phyloP scores from a whole-genome alignment of 92 coral and sea anemone species.

The Micromussa lordhowensis region DNA sequence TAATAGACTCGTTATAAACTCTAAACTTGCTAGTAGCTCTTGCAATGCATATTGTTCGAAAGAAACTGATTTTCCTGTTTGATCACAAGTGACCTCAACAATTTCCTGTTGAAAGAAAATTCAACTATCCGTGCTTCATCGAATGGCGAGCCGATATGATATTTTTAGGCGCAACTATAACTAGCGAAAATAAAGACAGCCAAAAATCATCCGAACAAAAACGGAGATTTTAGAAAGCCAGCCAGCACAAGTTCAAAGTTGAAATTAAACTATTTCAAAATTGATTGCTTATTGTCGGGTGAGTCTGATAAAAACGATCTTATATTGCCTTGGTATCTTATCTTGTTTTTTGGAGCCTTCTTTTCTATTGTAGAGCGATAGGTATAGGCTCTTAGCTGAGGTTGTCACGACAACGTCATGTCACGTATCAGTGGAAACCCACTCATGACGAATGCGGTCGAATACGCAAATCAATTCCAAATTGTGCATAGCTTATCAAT shows the following conservation, averaged over 20 bases:
- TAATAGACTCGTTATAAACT: not conserved
- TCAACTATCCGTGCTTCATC: not conserved
- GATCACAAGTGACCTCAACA: not conserved
- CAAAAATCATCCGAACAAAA: not conserved
- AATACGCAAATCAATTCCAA: not conserved
- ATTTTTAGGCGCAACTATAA: not conserved
- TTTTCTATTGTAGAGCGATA: not conserved
- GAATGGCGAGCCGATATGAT: not conserved
- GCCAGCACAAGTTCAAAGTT: no score
- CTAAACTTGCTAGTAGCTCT: not conserved
- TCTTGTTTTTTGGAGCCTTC: not conserved
- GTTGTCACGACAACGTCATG: constrained; percentile 6
- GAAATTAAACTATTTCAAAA: not conserved
- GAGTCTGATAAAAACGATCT: not conserved
- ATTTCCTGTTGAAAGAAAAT: not conserved
- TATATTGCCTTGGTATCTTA: not conserved
- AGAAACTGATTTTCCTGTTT: not conserved
- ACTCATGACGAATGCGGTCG: constrained; percentile 4
- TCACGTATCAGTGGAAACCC: not conserved
- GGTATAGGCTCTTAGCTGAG: not conserved
- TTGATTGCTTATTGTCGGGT: not conserved
- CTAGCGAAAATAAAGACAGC: not conserved
- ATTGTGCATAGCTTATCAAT: not conserved
- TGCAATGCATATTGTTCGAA: not conserved
- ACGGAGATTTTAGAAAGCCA: not conserved